phyloP scores from a whole-genome alignment of 2,113 vertebrate genomes.

The Pseudorectes ferrugineus region DNA sequence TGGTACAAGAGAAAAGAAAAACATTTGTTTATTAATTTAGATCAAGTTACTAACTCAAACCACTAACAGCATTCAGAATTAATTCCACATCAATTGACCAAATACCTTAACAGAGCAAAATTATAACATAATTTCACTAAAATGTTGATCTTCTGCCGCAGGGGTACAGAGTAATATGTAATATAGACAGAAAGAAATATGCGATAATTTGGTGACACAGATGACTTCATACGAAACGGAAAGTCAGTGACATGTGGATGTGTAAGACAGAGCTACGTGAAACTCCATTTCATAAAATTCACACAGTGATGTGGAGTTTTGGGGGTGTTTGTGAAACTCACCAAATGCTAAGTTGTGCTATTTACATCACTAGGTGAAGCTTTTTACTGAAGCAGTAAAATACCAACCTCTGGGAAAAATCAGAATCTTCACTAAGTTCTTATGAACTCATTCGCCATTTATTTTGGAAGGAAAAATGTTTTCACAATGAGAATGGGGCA shows the following conservation, averaged over 20 bases:
- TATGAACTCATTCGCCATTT: slow-evolving; percentile 23
- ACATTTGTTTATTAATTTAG: slow-evolving; percentile 76
- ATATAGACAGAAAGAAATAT: not conserved
- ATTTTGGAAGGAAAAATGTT: slow-evolving; percentile 31
- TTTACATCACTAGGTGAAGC: slow-evolving; percentile 65
- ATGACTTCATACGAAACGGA: slow-evolving; percentile 37
- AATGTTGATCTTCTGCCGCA: not conserved
- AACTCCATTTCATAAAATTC: slow-evolving; percentile 51
- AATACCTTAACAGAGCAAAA: slow-evolving; percentile 51
- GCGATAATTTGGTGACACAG: slow-evolving; percentile 12
- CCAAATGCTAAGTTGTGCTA: slow-evolving; percentile 55
- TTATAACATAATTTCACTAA: not conserved
- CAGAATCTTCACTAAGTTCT: slow-evolving; percentile 51
- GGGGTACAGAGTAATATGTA: not conserved
- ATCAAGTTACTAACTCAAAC: slow-evolving; percentile 67
- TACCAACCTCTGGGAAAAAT: slow-evolving; percentile 56
- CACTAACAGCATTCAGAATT: slow-evolving; percentile 55
- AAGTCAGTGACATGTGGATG: slow-evolving; percentile 27
- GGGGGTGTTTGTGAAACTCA: slow-evolving; percentile 68
- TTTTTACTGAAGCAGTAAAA: slow-evolving; percentile 47
- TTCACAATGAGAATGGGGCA: not conserved
- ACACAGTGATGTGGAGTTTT: slow-evolving; percentile 46
- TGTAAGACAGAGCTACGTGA: slow-evolving; percentile 27
- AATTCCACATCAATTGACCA: slow-evolving; percentile 60
- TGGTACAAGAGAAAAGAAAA: slow-evolving; percentile 67